A percentile compares a stretch with the other conserved stretches of the same genome.
phyloP scores from a whole-genome alignment of 2,113 vertebrate genomes.

The Rhineura floridana region DNA sequence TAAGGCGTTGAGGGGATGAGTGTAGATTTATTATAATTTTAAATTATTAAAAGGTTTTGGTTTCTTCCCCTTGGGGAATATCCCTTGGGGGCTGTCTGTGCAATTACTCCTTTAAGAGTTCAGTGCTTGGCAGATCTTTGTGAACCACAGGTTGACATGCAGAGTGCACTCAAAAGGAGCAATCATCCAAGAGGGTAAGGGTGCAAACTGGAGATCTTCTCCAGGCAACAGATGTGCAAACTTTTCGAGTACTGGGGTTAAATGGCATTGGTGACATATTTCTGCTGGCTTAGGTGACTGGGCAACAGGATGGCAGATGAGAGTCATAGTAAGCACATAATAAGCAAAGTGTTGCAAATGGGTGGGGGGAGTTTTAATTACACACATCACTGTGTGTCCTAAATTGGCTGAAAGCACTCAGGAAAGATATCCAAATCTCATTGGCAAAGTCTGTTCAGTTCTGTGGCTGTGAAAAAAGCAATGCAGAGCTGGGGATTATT shows the following conservation, averaged over 20 bases:
- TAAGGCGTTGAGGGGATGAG: not conserved
- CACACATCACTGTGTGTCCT: not conserved
- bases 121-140: not conserved
- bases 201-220: not conserved
- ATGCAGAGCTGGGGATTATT: not conserved
- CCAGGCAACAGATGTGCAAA: not conserved
- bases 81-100: slow-evolving; percentile 8
- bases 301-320: not conserved
- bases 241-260: not conserved
- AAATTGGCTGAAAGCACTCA: not conserved
- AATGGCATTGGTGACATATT: not conserved
- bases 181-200: not conserved
- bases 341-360: not conserved
- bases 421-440: not conserved
- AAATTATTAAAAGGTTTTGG: slow-evolving; percentile 12
- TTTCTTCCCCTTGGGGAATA: not conserved
- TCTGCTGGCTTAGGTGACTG: not conserved
- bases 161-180: not conserved
- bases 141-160: not conserved
- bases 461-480: not conserved
- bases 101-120: slow-evolving; percentile 5
- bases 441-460: not conserved
- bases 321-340: not conserved
- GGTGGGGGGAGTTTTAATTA: not conserved
- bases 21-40: slow-evolving; percentile 7